phyloP scores from a whole-genome alignment of 2,797 vertebrate genomes.

The Amphiprion clarkii region DNA sequence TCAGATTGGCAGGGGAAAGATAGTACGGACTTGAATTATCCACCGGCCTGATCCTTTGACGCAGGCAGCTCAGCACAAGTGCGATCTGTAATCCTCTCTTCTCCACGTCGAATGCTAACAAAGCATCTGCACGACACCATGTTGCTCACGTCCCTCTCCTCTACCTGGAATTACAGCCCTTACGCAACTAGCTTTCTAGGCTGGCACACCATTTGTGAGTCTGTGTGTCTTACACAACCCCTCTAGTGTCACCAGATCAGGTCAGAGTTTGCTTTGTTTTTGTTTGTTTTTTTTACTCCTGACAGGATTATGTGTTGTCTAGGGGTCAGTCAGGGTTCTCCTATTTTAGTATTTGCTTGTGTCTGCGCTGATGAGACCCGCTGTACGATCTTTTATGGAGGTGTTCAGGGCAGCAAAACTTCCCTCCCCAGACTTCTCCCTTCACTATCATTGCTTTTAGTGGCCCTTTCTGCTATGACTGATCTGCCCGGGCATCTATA shows the following conservation, averaged over 20 bases:
- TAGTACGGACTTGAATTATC: constrained; percentile 68
- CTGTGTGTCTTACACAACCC: constrained; percentile 56
- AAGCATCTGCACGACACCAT: constrained; percentile 64
- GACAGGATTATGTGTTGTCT: constrained; percentile 57
- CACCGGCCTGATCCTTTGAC: constrained; percentile 81
- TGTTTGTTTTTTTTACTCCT: constrained; percentile 20
- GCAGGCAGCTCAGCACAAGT: constrained; percentile 78
- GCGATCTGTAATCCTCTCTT: constrained; percentile 75
- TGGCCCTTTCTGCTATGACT: constrained; percentile 40
- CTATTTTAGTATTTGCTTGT: constrained; percentile 50
- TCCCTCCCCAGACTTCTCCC: constrained; percentile 32
- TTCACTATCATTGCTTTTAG: constrained; percentile 34
- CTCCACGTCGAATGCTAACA: constrained; percentile 66
- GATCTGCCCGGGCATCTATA: constrained; percentile 59
- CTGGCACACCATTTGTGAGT: constrained; percentile 39
- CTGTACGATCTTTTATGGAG: constrained; percentile 62
- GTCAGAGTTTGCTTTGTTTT: constrained; percentile 16
- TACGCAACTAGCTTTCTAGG: constrained; percentile 71
- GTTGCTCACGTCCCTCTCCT: constrained; percentile 61
- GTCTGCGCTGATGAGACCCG: constrained; percentile 40
- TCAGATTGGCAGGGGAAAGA: constrained; percentile 34
- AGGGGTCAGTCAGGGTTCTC: constrained; percentile 43
- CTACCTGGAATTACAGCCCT: constrained; percentile 64
- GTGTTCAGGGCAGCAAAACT: constrained; percentile 54
- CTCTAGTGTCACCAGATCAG: constrained; percentile 29